These are phyloP conservation scores for Iphiclides podalirius DNA, from an alignment of 2,888 invertebrate genomes.

Conservation along the genomic window DNA sequence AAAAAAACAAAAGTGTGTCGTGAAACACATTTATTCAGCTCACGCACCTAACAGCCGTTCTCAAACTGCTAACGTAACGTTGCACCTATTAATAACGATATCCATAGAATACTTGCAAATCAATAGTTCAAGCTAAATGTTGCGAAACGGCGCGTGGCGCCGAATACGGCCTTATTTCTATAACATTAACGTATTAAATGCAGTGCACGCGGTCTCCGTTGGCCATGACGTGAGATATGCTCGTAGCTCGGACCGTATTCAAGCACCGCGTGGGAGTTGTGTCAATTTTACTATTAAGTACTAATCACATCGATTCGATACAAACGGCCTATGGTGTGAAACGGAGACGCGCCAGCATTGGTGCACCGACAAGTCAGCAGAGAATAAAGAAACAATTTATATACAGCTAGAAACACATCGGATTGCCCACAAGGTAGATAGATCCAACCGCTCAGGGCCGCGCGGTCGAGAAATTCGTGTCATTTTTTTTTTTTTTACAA, in stretches of 20 bases:
- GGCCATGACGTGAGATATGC: neutral
- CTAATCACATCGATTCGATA: slow-evolving; percentile 3
- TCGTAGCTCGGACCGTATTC: neutral
- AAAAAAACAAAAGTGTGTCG: slow-evolving; percentile 17
- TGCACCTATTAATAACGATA: neutral
- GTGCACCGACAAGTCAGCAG: neutral
- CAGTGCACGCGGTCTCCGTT: slow-evolving; percentile 5
- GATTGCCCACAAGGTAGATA: neutral
- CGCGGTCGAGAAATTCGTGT: neutral
- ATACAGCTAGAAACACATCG: neutral
- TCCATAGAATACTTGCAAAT: slow-evolving; percentile 20
- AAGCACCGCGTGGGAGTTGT: neutral
- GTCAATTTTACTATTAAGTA: neutral
- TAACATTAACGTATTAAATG: slow-evolving; percentile 3
- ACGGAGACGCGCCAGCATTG: neutral
- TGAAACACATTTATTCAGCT: slow-evolving; percentile 35
- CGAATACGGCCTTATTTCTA: neutral
- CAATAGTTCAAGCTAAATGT: slow-evolving; percentile 9
- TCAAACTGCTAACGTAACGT: slow-evolving; percentile 7
- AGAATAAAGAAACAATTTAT: slow-evolving; percentile 6
- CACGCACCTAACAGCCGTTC: slow-evolving; percentile 32
- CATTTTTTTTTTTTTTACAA: slow-evolving; percentile 1
- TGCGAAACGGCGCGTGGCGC: neutral
- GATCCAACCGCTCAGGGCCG: no score
- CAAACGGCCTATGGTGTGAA: neutral